Conservation (phyloP, 2,113 vertebrate genomes). For the Pelecanoides urinatrix region DNA sequence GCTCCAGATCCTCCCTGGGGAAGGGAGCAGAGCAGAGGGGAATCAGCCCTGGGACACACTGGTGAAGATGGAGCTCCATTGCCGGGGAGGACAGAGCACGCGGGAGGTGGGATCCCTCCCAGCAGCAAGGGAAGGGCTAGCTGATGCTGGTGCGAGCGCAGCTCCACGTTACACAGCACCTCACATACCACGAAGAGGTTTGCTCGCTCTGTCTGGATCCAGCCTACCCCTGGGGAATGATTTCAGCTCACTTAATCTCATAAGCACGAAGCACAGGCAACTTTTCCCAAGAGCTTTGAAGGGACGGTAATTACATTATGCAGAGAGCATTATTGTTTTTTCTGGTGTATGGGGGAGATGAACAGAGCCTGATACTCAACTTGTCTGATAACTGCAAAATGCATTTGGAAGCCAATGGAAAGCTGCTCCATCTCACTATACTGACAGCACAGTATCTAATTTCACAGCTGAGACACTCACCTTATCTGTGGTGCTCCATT, state of each 20-base stretch:
- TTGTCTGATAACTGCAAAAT: neutral
- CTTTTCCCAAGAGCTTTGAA: neutral
- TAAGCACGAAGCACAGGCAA: neutral
- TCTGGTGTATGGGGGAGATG: neutral
- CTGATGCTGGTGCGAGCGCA: neutral
- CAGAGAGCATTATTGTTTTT: neutral
- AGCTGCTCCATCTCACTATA: neutral
- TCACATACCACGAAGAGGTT: neutral
- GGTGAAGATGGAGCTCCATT: neutral
- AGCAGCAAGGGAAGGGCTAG: neutral
- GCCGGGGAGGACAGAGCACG: accelerated
- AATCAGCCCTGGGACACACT: neutral
- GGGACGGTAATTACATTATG: neutral
- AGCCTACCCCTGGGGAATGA: neutral
- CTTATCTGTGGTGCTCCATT: neutral
- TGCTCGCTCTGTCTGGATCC: neutral
- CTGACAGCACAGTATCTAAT: neutral
- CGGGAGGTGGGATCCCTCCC: neutral
- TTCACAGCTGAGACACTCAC: neutral
- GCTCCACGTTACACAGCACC: neutral
- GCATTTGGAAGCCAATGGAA: neutral
- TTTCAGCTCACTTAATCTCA: slow-evolving; percentile 1
- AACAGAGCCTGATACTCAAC: neutral
- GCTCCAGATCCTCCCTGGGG: neutral
- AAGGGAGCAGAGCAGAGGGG: neutral